Base-by-base conservation (phyloP, 2,888 invertebrate genomes). In the Ethmia dodecea region DNA sequence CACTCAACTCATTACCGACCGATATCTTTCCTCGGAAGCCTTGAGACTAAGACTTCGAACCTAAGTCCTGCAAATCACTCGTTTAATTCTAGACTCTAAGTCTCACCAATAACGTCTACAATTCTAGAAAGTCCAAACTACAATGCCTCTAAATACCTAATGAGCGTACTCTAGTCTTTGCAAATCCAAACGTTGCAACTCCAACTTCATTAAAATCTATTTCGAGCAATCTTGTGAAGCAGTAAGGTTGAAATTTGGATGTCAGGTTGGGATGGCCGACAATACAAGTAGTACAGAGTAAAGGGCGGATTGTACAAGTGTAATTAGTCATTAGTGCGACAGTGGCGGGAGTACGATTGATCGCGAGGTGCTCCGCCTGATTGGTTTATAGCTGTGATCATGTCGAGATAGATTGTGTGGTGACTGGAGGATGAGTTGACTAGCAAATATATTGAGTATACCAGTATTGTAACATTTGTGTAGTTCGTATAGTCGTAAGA, bases 291-390 rank as follows among this genome's bases (percentile, higher is more conserved):
- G 63, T 61, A 64, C 56, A 61, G 61, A 60, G 68, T 62, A 50
- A 53, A 62, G 57, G 65, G 66, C 62, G 72, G 74, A 77, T 77
- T 70, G 72, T 76, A 72, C 76, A 75, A 70, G 69, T 68, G 71
- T 80, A 81, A 81, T 81, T 79, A 80, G 81, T 81, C 76, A 77
- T 80, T 81, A 81, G 42, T 37, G 74, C 67, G 75, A 74, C 73
- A 67, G 63, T 64, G 65, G 60, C 67, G 68, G 70, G 68, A 74
- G 73, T 70, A 71, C 66, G 69, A 72, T 72, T 73, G 76, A 75
- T 77, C 73, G 68, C 61, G 73, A 22, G 54, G 49, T 33, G 45
- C 52, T 56, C 50, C 32, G 40, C 32, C 43, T 59, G 65, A 69
- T 70, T 67, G 68, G 68, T 64, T 71, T 62, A 62, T 50, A 30